A percentile compares a stretch with the other conserved stretches of the same genome.
These are phyloP conservation scores for Eumerus sabulonum DNA, from an alignment of 2,888 invertebrate genomes.

Conservation along the genomic window DNA sequence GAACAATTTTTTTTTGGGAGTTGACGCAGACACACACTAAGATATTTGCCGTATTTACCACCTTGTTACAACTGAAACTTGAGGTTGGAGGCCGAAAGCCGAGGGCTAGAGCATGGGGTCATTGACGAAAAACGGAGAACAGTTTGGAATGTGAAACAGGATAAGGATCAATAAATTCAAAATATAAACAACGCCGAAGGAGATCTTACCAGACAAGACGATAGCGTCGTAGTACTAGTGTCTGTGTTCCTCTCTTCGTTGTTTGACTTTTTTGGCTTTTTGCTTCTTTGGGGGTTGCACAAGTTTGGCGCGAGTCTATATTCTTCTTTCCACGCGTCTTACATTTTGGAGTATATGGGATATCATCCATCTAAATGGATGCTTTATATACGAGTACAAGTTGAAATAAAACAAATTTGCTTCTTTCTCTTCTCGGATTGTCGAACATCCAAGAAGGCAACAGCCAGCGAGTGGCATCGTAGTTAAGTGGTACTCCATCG, in stretches of 20 bases:
- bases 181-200: constrained; percentile 50
- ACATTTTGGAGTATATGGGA: neutral
- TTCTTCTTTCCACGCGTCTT: no score
- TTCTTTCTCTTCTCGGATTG: neutral
- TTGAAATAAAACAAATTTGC: neutral
- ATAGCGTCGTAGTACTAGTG: constrained; percentile 35
- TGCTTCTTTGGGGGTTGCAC: constrained; percentile 32
- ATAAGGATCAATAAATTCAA: constrained; percentile 62
- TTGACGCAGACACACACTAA: constrained; percentile 7
- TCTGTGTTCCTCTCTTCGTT: no score
- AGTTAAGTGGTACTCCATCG: neutral
- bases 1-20: constrained; percentile 13
- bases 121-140: constrained; percentile 36
- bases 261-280: no score
- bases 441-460: no score
- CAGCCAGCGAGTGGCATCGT: neutral
- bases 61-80: no score
- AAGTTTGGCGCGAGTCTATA: constrained; percentile 59
- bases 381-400: constrained; percentile 1
- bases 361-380: constrained; percentile 17
- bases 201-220: constrained; percentile 4
- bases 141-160: constrained; percentile 57
- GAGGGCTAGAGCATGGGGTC: no score
- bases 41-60: no score
- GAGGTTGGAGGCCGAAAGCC: no score